These are phyloP conservation scores for Scaptomyza pallida DNA, from an alignment of 1,140 invertebrate species.

Conservation along the genomic window DNA sequence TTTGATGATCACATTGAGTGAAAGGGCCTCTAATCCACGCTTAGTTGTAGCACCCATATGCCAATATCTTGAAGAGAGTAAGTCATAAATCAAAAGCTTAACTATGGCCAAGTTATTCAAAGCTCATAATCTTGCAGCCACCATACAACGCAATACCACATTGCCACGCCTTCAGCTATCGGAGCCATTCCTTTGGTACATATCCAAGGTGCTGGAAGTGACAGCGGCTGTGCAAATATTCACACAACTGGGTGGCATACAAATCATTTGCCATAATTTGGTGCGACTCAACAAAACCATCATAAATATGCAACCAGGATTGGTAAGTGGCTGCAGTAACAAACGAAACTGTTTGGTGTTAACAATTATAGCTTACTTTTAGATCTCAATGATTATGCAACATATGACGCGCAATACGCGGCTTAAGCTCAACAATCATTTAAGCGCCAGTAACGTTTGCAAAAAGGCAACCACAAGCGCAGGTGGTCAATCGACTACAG, in stretches of 20 bases:
- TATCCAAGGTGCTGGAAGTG: constrained; percentile 89
- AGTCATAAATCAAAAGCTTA: constrained; percentile 53
- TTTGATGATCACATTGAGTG: constrained; percentile 89
- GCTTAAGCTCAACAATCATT: constrained; percentile 64
- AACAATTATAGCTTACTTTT: neutral
- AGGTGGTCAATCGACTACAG: constrained; percentile 31
- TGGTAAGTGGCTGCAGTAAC: constrained; percentile 51
- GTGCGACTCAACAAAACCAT: constrained; percentile 85
- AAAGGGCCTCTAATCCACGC: constrained; percentile 89
- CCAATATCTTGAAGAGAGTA: constrained; percentile 89
- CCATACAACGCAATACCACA: constrained; percentile 69
- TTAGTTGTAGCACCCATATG: constrained; percentile 90
- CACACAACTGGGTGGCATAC: constrained; percentile 86
- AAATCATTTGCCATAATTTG: constrained; percentile 86
- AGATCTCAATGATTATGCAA: constrained; percentile 88
- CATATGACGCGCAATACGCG: constrained; percentile 86
- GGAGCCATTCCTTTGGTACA: constrained; percentile 90
- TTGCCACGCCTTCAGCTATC: constrained; percentile 87
- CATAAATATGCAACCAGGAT: constrained; percentile 84
- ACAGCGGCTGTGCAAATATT: constrained; percentile 88
- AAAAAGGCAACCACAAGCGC: constrained; percentile 57
- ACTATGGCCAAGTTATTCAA: neutral
- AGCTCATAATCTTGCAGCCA: constrained; percentile 61
- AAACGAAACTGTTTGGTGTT: neutral
- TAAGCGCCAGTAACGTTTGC: constrained; percentile 47